phyloP scores from a whole-genome alignment of 2,888 invertebrate genomes.

The Cistogaster globosa region DNA sequence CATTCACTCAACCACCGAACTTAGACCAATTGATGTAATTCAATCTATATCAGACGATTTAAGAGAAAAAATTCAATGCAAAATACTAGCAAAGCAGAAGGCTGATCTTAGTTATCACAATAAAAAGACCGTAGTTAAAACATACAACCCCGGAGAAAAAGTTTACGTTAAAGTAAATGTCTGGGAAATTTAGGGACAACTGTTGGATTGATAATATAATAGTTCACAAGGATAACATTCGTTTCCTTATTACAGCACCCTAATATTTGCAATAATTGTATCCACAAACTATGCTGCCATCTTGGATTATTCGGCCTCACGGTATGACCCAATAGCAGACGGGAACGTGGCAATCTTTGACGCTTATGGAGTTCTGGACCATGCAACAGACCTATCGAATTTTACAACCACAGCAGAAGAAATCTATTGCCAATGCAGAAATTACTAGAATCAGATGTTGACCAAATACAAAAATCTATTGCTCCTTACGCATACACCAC shows the following conservation, averaged over 20 bases:
- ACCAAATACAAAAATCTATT: no score
- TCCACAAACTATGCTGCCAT: no score
- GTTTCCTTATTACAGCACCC: background rate
- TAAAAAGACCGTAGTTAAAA: background rate
- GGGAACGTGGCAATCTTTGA: no score
- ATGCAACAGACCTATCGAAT: no score
- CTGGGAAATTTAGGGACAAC: constrained; percentile 4
- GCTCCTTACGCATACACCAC: no score
- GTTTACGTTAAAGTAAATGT: constrained; percentile 15
- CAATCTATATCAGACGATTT: constrained; percentile 3
- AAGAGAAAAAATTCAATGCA: background rate
- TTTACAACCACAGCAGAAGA: no score
- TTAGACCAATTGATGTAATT: constrained; percentile 2
- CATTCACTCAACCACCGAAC: background rate
- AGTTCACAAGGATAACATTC: constrained; percentile 2
- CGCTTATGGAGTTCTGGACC: no score
- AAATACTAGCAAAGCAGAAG: background rate
- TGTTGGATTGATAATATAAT: background rate
- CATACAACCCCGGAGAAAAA: constrained; percentile 6
- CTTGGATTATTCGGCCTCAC: no score
- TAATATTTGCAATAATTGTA: no score
- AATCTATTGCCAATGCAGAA: no score
- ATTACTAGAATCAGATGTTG: no score
- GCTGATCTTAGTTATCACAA: background rate
- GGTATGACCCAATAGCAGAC: no score